phyloP scores from a whole-genome alignment of 2,797 vertebrate species.

The Mareca strepera region DNA sequence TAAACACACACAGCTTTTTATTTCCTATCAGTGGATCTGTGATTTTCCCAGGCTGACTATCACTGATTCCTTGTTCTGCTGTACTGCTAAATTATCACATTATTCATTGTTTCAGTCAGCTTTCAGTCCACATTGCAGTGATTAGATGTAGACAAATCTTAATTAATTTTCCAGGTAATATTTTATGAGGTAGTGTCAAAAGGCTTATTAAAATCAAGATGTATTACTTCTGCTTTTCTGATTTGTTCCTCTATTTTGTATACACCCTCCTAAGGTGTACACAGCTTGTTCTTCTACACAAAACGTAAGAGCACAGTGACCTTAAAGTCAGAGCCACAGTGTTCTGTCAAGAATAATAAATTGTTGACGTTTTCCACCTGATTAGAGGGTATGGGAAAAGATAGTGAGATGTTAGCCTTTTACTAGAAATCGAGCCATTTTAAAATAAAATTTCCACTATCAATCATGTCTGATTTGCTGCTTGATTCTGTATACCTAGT shows the following conservation, averaged over 20 bases:
- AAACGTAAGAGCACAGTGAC: conserved; percentile 60
- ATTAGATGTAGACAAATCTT: not conserved
- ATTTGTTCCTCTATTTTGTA: conserved; percentile 23
- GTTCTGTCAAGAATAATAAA: conserved; percentile 53
- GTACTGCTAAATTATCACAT: not conserved
- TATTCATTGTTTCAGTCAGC: not conserved
- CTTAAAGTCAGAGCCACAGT: conserved; percentile 12
- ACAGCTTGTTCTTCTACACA: conserved; percentile 1
- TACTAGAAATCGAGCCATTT: not conserved
- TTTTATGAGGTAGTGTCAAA: conserved; percentile 19
- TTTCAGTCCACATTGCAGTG: not conserved
- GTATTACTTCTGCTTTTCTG: conserved; percentile 2
- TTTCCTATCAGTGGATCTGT: not conserved
- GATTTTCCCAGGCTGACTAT: not conserved
- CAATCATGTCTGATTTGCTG: not conserved
- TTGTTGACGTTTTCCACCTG: conserved; percentile 2
- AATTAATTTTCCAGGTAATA: conserved; percentile 11
- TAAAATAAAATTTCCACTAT: not conserved
- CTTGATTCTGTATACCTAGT: not conserved
- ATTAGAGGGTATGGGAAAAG: not conserved
- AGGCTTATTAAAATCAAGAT: not conserved
- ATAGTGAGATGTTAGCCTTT: not conserved
- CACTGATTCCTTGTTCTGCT: not conserved
- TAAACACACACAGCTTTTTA: not conserved
- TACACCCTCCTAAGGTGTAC: not conserved